These are phyloP conservation scores for Lacerta agilis DNA, from an alignment of 2,797 vertebrate genomes.

Conservation along the genomic window DNA sequence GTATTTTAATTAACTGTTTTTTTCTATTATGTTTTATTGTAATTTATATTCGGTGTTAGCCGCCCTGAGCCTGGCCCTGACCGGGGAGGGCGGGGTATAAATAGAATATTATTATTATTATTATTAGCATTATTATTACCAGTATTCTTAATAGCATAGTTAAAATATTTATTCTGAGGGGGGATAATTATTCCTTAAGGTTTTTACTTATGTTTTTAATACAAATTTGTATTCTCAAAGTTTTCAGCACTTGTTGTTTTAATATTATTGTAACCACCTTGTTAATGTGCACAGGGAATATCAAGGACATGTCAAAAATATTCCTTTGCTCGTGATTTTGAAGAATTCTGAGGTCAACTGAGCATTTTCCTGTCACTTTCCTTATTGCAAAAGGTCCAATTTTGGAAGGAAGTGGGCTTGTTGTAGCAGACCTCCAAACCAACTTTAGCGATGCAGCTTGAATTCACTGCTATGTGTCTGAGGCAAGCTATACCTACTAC, in stretches of 20 bases:
- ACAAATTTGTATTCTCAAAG: not conserved
- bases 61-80: no score
- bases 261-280: not conserved
- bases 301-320: not conserved
- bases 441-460: no score
- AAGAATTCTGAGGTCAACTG: not conserved
- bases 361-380: not conserved
- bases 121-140: not conserved
- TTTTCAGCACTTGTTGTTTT: not conserved
- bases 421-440: no score
- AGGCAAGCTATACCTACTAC: not conserved
- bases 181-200: not conserved
- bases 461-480: no score
- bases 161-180: no score
- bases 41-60: no score
- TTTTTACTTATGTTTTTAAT: not conserved
- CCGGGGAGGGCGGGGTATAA: no score
- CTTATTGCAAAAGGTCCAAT: no score
- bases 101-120: not conserved
- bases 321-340: not conserved
- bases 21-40: no score
- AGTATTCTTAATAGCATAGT: slow-evolving; percentile 9
- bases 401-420: no score
- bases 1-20: no score
- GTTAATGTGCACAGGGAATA: not conserved